phyloP scores from a whole-genome alignment of 2,797 vertebrate species.

The Gorsachius magnificus region DNA sequence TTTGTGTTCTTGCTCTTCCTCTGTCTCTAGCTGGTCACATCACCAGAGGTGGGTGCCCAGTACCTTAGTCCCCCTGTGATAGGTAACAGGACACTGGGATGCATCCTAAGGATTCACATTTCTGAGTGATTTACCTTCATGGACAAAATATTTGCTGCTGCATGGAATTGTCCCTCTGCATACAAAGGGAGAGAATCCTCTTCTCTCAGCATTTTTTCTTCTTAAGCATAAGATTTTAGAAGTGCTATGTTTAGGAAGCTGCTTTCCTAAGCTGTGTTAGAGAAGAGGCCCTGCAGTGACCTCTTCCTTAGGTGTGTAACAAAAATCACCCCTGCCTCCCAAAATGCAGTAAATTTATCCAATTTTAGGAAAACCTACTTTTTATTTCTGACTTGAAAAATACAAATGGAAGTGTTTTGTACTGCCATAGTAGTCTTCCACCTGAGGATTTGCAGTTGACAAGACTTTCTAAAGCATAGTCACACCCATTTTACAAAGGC shows the following conservation, averaged over 20 bases:
- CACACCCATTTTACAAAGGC: neutral
- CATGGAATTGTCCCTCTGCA: neutral
- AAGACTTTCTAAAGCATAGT: neutral
- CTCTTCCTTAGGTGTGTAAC: neutral
- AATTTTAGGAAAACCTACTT: neutral
- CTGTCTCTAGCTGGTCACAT: neutral
- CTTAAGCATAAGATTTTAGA: neutral
- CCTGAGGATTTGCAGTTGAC: neutral
- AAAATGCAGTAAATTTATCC: neutral
- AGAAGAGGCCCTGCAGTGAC: neutral
- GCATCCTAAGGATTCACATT: fast-evolving
- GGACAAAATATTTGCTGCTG: neutral
- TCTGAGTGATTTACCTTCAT: neutral
- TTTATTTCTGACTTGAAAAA: neutral
- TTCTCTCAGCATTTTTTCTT: neutral
- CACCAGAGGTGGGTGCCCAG: neutral
- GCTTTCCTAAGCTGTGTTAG: neutral
- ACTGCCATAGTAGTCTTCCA: neutral
- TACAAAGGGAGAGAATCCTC: neutral
- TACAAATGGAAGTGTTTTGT: neutral
- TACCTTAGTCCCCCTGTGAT: neutral
- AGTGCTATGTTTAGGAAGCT: neutral
- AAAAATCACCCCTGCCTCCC: neutral
- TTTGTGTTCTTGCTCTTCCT: neutral
- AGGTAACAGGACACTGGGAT: neutral